Percentiles rank a stretch among this genome's conserved stretches.
phyloP scores from a whole-genome alignment of 2,797 vertebrate species.

The Catharus ustulatus region DNA sequence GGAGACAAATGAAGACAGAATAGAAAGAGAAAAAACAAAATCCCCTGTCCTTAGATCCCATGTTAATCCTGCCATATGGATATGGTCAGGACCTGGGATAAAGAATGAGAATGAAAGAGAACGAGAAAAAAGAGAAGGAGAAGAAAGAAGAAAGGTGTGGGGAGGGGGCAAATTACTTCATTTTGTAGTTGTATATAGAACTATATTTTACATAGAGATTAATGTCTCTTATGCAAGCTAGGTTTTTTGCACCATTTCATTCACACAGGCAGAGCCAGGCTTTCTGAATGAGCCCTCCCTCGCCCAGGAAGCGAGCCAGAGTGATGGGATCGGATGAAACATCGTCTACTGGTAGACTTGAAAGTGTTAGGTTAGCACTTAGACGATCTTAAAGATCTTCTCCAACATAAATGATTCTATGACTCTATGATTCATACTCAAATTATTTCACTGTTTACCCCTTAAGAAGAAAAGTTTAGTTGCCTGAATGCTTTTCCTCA shows the following conservation, averaged over 20 bases:
- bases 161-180: accelerated
- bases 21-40: neutral
- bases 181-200: neutral
- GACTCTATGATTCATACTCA: neutral
- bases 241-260: neutral
- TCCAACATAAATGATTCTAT: neutral
- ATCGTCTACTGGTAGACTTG: neutral
- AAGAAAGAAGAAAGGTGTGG: neutral
- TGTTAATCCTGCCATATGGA: neutral
- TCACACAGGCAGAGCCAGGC: neutral
- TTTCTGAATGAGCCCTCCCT: neutral
- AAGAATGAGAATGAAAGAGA: neutral
- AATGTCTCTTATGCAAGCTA: neutral
- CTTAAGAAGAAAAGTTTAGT: neutral
- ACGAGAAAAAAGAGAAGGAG: neutral
- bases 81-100: neutral
- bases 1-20: neutral
- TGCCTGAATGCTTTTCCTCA: neutral
- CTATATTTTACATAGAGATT: no score
- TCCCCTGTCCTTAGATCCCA: no score
- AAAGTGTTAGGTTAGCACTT: neutral
- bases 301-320: neutral
- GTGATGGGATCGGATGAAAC: neutral
- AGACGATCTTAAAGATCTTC: neutral
- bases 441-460: neutral